These are phyloP conservation scores for Etheostoma nigrum DNA, from an alignment of 2,797 vertebrate genomes.

Conservation along the genomic window DNA sequence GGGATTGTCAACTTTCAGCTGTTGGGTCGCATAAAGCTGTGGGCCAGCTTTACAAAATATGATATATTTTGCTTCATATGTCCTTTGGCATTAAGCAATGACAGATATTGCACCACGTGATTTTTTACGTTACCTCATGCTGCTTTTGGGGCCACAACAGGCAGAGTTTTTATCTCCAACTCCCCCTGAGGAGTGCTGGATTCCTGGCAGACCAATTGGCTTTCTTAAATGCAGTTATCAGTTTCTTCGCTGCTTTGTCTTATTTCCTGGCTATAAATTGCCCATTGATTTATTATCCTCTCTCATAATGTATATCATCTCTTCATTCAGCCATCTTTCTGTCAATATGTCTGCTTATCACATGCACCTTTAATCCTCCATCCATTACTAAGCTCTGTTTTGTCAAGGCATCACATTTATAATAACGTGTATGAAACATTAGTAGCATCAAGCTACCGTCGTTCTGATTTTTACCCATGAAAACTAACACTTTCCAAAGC, in stretches of 20 bases:
- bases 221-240: slow-evolving; percentile 38
- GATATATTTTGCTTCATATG: slow-evolving; percentile 2
- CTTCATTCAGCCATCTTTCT: slow-evolving; percentile 34
- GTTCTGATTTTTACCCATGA: no score
- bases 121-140: slow-evolving; percentile 64
- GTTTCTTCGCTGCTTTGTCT: slow-evolving; percentile 19
- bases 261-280: slow-evolving; percentile 30
- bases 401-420: slow-evolving; percentile 35
- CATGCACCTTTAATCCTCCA: slow-evolving; percentile 38
- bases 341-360: slow-evolving; percentile 23
- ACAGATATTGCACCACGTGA: slow-evolving; percentile 33
- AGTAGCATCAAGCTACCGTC: not conserved
- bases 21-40: not conserved
- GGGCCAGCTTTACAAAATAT: not conserved
- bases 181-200: slow-evolving; percentile 30
- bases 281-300: slow-evolving; percentile 46
- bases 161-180: slow-evolving; percentile 38
- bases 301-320: slow-evolving; percentile 37
- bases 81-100: slow-evolving; percentile 11
- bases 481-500: no score
- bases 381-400: slow-evolving; percentile 46
- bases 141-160: slow-evolving; percentile 36
- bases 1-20: not conserved
- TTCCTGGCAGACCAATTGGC: slow-evolving; percentile 30
- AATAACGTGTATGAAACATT: slow-evolving; percentile 31